Evolutionary conservation across 2,888 invertebrate genomes (phyloP).

Genomic region (Notodonta ziczac): DNA sequence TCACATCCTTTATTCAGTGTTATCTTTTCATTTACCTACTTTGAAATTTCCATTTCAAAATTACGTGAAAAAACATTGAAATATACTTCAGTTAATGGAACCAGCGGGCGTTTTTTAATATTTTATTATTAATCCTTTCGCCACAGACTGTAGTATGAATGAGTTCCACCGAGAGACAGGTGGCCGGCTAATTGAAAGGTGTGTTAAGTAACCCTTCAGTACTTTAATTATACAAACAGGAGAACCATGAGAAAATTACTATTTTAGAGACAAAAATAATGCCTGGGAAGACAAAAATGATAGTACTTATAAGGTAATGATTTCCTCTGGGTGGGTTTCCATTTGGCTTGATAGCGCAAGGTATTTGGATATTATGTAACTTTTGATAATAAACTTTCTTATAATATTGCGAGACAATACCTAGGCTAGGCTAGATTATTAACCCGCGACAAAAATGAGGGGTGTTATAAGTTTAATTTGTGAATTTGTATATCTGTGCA

Average conservation of each 20-base stretch:
- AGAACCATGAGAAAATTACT: neutral
- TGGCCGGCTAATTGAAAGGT: slow-evolving; percentile 35
- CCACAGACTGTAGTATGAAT: slow-evolving; percentile 32
- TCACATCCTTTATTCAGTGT: neutral
- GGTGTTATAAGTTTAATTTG: too few relatives aligned
- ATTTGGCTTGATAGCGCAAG: too few relatives aligned
- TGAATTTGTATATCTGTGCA: too few relatives aligned
- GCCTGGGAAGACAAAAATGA: too few relatives aligned
- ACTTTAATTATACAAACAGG: slow-evolving; percentile 13
- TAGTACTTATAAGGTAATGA: too few relatives aligned
- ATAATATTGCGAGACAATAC: too few relatives aligned
- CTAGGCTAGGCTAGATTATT: too few relatives aligned
- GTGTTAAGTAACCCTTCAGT: slow-evolving; percentile 29
- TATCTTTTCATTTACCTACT: slow-evolving; percentile 4
- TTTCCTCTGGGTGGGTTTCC: too few relatives aligned
- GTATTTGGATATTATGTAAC: too few relatives aligned
- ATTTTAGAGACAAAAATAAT: neutral
- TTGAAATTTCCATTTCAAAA: neutral
- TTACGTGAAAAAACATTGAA: slow-evolving; percentile 18
- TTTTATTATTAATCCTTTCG: slow-evolving; percentile 36
- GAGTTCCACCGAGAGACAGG: slow-evolving; percentile 31
- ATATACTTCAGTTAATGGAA: slow-evolving; percentile 23
- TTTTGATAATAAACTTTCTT: too few relatives aligned
- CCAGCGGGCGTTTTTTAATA: slow-evolving; percentile 27
- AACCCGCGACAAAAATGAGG: too few relatives aligned